phyloP scores from a whole-genome alignment of 2,888 invertebrate species.

The Notodonta dromedarius region DNA sequence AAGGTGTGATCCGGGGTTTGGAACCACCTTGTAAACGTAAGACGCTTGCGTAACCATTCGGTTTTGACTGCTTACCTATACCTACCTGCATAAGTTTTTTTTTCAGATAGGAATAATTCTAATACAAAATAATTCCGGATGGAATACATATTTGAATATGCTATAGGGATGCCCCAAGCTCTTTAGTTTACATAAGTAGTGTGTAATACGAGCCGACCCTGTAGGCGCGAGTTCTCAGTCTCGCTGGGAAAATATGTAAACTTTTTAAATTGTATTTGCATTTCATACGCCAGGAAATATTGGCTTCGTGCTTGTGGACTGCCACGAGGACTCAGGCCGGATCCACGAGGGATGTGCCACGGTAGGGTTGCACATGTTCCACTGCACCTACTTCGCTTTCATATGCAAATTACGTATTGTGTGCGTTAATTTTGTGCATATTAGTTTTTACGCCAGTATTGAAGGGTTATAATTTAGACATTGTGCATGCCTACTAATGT shows the following conservation, averaged over 20 bases:
- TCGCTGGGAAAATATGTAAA: conserved; percentile 77
- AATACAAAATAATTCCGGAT: no score
- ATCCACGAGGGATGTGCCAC: conserved; percentile 48
- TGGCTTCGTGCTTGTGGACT: conserved; percentile 64
- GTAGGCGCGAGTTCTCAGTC: conserved; percentile 72
- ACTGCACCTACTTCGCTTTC: conserved; percentile 24
- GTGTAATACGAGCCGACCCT: conserved; percentile 35
- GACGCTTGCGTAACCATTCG: no score
- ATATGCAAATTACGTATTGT: conserved; percentile 18
- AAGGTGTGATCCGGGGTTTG: no score
- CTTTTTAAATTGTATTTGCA: conserved; percentile 82
- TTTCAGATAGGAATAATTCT: no score
- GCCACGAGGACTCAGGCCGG: conserved; percentile 61
- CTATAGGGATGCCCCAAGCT: conserved; percentile 5
- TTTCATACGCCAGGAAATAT: conserved; percentile 78
- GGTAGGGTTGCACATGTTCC: conserved; percentile 41
- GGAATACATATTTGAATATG: neutral
- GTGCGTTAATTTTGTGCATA: conserved; percentile 1
- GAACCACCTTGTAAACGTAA: no score
- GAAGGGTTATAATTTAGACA: neutral
- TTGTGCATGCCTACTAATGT: neutral
- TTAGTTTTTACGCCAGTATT: neutral
- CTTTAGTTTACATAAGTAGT: conserved; percentile 32
- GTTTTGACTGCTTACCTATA: no score
- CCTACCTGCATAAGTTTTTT: no score